Percentiles rank a stretch among this genome's conserved stretches.
These are phyloP conservation scores for Rhyacichthys aspro DNA, from an alignment of 2,797 vertebrate genomes.

Conservation along the genomic window DNA sequence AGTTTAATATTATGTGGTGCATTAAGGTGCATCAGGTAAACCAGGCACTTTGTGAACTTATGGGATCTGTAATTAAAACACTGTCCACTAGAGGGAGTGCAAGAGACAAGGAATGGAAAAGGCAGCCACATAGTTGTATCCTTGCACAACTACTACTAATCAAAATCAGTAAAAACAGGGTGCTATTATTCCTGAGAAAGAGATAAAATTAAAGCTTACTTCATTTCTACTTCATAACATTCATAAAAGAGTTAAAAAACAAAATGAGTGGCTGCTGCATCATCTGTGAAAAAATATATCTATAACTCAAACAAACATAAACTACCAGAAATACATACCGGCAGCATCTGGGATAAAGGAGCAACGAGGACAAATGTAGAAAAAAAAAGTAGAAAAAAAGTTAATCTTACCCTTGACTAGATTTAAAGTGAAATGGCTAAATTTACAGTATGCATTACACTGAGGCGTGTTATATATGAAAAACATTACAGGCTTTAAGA, in stretches of 20 bases:
- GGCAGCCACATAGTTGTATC: too few relatives aligned
- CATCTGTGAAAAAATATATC: constrained; percentile 9
- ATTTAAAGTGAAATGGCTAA: too few relatives aligned
- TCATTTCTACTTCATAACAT: too few relatives aligned
- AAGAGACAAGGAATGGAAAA: constrained; percentile 1
- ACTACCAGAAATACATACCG: constrained; percentile 84
- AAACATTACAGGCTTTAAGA: too few relatives aligned
- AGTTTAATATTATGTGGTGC: too few relatives aligned
- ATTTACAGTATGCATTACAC: too few relatives aligned
- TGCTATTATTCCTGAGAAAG: too few relatives aligned
- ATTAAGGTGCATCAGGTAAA: background rate
- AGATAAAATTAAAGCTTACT: too few relatives aligned
- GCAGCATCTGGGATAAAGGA: constrained; percentile 86
- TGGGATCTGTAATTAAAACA: constrained; percentile 16
- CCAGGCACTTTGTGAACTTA: constrained; percentile 1
- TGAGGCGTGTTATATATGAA: too few relatives aligned
- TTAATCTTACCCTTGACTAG: constrained; percentile 69
- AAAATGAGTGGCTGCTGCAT: constrained; percentile 32
- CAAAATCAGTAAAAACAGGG: too few relatives aligned
- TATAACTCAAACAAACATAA: constrained; percentile 47
- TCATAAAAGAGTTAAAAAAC: too few relatives aligned
- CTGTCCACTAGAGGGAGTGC: constrained; percentile 30
- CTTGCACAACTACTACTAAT: too few relatives aligned
- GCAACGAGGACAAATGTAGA: constrained; percentile 72
- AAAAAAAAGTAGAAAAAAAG: constrained; percentile 85